Base-by-base conservation (phyloP, 1,140 invertebrate species). In the Aphelinus certus region DNA sequence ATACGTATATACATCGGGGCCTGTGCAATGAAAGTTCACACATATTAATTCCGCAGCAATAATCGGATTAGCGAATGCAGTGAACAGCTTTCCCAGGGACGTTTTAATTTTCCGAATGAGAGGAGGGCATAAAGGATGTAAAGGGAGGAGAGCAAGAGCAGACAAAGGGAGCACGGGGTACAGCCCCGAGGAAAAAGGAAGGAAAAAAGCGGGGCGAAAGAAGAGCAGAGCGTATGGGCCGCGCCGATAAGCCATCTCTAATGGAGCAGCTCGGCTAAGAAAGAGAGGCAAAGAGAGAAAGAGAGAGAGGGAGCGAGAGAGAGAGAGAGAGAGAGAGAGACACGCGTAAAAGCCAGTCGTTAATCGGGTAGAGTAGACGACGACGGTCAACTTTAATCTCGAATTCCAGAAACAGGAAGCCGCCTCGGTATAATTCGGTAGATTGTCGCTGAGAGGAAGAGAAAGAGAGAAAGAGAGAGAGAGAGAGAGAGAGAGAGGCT, bases 351-450 rank as follows among this genome's bases (percentile, higher is more conserved):
- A 73, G 71, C 71, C 7, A 26, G 26, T 64, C 64, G 64, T 75
- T 75, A 75, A 75, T 75, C 73, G 73, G 26, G 66, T 9, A 69
- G 61, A 71, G 68, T 76, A 76, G 68, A 48, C 55, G 67, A 43
- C 68, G 61, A 75, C 61, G 51, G 66, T 71, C 67, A 70, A 66
- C 74, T 76, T 76, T 66, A 76, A 76, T 76, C 63, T 76, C 63
- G 74, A 76, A 76, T 71, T 72, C 69, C 75, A 71, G 69, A 76
- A 71, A 67, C 69, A 76, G 64, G 56, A 67, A 80, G 79, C 79
- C 64, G 73, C 63, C 57, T 62, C 71, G 61, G 68, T 69, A 56
- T 73, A 49, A 26, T 26, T 26, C 26, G 26, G 26, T 26, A 26
- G 26, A 26, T 26, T 26, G 26, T 26, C 26, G 26, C 3, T 1